Base-by-base conservation (phyloP, 1,140 invertebrate genomes). In the Bathynomus jamesi region DNA sequence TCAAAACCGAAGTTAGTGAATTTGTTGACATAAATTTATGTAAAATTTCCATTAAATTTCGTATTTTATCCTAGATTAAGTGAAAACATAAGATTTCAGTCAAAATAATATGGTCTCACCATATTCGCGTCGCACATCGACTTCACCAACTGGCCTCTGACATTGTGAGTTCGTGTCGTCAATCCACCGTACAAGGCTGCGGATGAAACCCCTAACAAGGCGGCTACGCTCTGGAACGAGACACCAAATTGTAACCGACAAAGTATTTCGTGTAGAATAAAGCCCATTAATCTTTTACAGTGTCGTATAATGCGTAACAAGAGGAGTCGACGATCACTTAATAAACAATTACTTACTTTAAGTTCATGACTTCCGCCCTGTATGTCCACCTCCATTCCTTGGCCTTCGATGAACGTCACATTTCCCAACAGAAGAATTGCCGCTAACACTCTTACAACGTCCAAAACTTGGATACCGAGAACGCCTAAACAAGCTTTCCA, bases 371-470 rank as follows among this genome's bases (percentile, higher is more conserved):
- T n/a, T 89, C 89, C 74, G 88, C 88, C 8, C 90, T 74, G 76
- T 28, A 76, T 76, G 65, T 72, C 70, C 17, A 91, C 88, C 80
- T 92, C 89, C 3, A 89, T 81, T 0, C 88, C 79, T 67, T 78
- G 78, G 8, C 88, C 87, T 79, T 95, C 93, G 3, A 89, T 86
- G 82, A 96, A 96, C 78, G 91, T 89, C 46, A 96, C 89, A 82
- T 96, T 97, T 40, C 94, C 95, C 28, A 97, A 85, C 61, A 96
- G 86, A 70, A 98, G 83, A 28, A 96, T 92, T 0, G 94, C 93
- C 27, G 94, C 91, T 70, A 97, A 82, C 0, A 96, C 93, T 75
- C 94, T 85, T 13, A 96, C 90, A 7, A 97, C 94, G 82, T 97
- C 95, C 80, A 95, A 82, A 80, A 95, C 96, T 4, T 94, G 94